A percentile compares a stretch with the other conserved stretches of the same genome.
Evolutionary conservation across 2,888 invertebrate genomes (phyloP).

Genomic region (Glyphotaelius pellucidus): DNA sequence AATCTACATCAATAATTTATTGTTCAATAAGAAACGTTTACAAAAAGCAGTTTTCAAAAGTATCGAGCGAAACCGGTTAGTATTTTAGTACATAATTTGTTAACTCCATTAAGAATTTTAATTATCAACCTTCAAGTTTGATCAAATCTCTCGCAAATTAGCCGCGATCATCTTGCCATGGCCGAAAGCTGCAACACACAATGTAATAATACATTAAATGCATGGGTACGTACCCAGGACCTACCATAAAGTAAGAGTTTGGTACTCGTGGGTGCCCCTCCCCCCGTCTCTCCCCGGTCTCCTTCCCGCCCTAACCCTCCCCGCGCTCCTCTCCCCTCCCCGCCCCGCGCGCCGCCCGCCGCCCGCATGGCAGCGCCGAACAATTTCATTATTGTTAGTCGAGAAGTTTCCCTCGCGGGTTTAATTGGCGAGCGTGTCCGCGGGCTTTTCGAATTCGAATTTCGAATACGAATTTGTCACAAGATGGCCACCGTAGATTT

Average conservation of each 20-base stretch:
- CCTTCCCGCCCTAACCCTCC: slow-evolving; percentile 52
- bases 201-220: background rate
- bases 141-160: background rate
- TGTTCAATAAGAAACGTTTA: too few relatives aligned
- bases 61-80: too few relatives aligned
- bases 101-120: background rate
- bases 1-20: too few relatives aligned
- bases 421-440: slow-evolving; percentile 57
- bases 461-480: slow-evolving; percentile 34
- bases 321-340: slow-evolving; percentile 66
- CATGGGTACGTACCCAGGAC: background rate
- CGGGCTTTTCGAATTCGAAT: slow-evolving; percentile 27
- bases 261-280: slow-evolving; percentile 26
- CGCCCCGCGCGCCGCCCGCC: slow-evolving; percentile 63
- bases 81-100: too few relatives aligned
- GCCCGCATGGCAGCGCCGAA: slow-evolving; percentile 52
- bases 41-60: too few relatives aligned
- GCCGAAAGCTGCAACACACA: background rate
- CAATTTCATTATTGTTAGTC: slow-evolving; percentile 62
- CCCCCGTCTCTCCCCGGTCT: slow-evolving; percentile 67
- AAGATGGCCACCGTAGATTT: slow-evolving; percentile 40
- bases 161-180: background rate
- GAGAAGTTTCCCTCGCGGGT: slow-evolving; percentile 65
- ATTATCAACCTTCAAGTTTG: background rate
- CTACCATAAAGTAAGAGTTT: slow-evolving; percentile 2